phyloP scores from a whole-genome alignment of 2,113 vertebrate genomes.

The Etheostoma spectabile region DNA sequence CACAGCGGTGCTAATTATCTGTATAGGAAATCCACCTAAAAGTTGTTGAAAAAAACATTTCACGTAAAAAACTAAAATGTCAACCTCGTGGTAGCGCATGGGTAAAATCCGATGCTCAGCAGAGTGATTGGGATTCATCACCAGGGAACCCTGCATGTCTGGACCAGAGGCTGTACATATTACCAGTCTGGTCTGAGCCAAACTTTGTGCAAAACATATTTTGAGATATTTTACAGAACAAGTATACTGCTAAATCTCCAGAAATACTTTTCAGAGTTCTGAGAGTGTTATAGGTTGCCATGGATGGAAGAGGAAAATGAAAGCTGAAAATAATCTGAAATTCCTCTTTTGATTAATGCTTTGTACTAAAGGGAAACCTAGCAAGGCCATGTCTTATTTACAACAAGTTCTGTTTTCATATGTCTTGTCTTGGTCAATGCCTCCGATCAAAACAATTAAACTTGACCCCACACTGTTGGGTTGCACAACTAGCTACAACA shows the following conservation, averaged over 20 bases:
- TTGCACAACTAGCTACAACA: neutral
- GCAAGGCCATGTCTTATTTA: neutral
- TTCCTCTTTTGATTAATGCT: conserved; percentile 33
- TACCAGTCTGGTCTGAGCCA: neutral
- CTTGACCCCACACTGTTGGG: too few species aligned
- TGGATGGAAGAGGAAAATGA: conserved; percentile 5
- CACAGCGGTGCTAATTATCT: neutral
- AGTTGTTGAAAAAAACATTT: too few species aligned
- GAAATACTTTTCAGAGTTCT: neutral
- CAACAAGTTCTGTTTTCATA: neutral
- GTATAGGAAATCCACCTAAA: too few species aligned
- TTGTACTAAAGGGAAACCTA: neutral
- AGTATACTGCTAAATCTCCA: neutral
- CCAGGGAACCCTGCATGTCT: neutral
- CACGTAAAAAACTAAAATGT: too few species aligned
- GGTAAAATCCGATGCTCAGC: neutral
- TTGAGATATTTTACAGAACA: conserved; percentile 1
- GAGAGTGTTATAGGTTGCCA: neutral
- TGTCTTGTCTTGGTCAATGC: conserved; percentile 2
- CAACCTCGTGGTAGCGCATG: too few species aligned
- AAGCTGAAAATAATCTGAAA: conserved; percentile 7
- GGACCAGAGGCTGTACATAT: too few species aligned
- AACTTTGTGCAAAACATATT: neutral
- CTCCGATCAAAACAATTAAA: neutral
- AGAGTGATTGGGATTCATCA: neutral